phyloP scores from a whole-genome alignment of 1,140 invertebrate species.

The Batillaria attramentaria region DNA sequence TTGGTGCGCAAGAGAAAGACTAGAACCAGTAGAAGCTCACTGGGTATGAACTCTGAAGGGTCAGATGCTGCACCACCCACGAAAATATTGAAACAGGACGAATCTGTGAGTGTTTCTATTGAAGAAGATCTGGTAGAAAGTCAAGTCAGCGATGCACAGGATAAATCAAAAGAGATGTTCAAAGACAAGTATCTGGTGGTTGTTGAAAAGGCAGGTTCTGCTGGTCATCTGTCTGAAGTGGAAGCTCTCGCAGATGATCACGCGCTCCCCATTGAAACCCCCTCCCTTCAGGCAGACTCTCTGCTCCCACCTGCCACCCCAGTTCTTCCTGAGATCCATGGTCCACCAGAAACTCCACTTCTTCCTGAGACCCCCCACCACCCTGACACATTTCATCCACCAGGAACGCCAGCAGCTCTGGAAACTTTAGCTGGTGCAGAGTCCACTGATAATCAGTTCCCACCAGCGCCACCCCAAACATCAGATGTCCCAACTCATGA shows the following conservation, averaged over 20 bases:
- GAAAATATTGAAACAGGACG: background rate
- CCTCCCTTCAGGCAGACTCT: constrained; percentile 22
- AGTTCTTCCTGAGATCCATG: constrained; percentile 22
- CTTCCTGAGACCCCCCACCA: constrained; percentile 16
- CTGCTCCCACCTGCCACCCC: constrained; percentile 28
- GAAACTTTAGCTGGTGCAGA: background rate
- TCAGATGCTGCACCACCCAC: background rate
- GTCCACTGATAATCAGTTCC: background rate
- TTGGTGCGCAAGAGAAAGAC: background rate
- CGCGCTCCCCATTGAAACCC: constrained; percentile 18
- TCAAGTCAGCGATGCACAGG: too few species aligned
- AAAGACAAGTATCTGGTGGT: constrained; percentile 28
- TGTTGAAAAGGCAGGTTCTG: constrained; percentile 12
- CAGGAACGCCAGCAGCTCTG: background rate
- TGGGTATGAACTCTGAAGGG: background rate
- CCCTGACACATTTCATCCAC: constrained; percentile 7
- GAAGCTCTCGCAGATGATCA: constrained; percentile 17
- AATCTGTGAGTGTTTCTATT: too few species aligned
- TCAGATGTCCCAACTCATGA: too few species aligned
- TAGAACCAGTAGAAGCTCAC: background rate
- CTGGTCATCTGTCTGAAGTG: background rate
- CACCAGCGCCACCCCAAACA: too few species aligned
- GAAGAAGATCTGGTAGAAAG: too few species aligned
- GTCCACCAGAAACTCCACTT: constrained; percentile 20
- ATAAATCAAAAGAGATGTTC: background rate